Evolutionary conservation across 2,888 invertebrate species (phyloP).

Genomic region (Ferdinandea cuprea): DNA sequence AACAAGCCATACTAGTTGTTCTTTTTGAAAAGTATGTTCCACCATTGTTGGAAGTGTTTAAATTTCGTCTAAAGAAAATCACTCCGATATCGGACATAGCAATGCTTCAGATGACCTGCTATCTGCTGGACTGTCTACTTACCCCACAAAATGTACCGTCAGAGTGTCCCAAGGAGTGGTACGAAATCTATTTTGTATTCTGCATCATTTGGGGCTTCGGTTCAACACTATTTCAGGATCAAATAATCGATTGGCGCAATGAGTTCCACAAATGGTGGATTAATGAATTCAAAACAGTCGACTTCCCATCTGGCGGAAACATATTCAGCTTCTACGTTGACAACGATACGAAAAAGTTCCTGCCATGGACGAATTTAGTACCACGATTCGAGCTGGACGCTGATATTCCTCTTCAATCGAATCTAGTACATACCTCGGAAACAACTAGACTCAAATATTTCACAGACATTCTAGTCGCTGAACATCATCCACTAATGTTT

Average conservation of each 20-base stretch:
- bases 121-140: constrained; percentile 92
- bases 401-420: constrained; percentile 91
- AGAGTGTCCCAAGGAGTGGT: constrained; percentile 96
- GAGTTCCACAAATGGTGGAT: constrained; percentile 98
- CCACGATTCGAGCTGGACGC: constrained; percentile 91
- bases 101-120: constrained; percentile 94
- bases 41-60: constrained; percentile 89
- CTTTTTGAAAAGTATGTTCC: constrained; percentile 97
- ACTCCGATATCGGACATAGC: constrained; percentile 95
- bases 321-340: constrained; percentile 96
- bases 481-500: constrained; percentile 93
- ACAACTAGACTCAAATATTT: constrained; percentile 94
- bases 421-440: constrained; percentile 93
- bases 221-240: constrained; percentile 94
- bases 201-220: constrained; percentile 97
- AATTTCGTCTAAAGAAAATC: constrained; percentile 91
- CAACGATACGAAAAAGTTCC: constrained; percentile 91
- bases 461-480: constrained; percentile 91
- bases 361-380: constrained; percentile 94
- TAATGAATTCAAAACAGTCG: constrained; percentile 95
- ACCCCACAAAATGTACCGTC: constrained; percentile 91
- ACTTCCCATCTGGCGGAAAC: constrained; percentile 92
- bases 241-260: constrained; percentile 94
- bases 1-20: constrained; percentile 91
- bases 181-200: constrained; percentile 96